Evolutionary conservation across 2,888 invertebrate species (phyloP), one percentile per base, ranked within the genome.

Genomic region (Dasypogon diadema): DNA sequence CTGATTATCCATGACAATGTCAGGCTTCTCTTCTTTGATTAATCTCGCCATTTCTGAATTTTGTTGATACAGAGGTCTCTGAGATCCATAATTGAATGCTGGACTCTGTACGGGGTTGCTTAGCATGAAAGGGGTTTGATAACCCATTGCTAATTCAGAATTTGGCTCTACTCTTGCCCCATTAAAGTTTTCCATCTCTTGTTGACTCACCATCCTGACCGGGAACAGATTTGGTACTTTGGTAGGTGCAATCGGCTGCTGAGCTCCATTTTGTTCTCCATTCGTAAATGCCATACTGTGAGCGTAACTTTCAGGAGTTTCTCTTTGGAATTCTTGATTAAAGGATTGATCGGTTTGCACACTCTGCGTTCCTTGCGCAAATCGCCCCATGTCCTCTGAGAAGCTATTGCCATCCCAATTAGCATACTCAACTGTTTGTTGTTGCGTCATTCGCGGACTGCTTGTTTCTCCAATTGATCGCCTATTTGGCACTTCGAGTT

Each of bases 1-100:
- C 8, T 48, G 21, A 8, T 48, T 65, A 46, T 65, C 65, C 4
- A 46, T 24, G 18, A 65, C 65, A 14, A 65, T 37, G 6, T 65
- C 46, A 14, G 65, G 65, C 8, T 42, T 14, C 14, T 46, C 46
- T 1, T 24, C 65, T 10, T 22, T 16, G 16, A n/a, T 26, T 24
- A 16, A 24, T 14, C 65, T 18, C 14, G 14, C 10, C 6, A 16
- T 12, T 22, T n/a, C 8, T 6, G 46, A 8, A 22, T 24, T 10
- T 46, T 22, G 46, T 8, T 65, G 46, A 14, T 46, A 65, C 48
- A n/a, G n/a, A n/a, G n/a, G n/a, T n/a, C n/a, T n/a, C n/a, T n/a
- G n/a, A n/a, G n/a, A n/a, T n/a, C n/a, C n/a, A n/a, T n/a, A n/a
- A n/a, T n/a, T n/a, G n/a, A n/a, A n/a, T n/a, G n/a, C n/a, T n/a